These are phyloP conservation scores for Ophiothrix spiculata DNA, from an alignment of 35 echinoderm and acorn worm species.

Conservation along the genomic window DNA sequence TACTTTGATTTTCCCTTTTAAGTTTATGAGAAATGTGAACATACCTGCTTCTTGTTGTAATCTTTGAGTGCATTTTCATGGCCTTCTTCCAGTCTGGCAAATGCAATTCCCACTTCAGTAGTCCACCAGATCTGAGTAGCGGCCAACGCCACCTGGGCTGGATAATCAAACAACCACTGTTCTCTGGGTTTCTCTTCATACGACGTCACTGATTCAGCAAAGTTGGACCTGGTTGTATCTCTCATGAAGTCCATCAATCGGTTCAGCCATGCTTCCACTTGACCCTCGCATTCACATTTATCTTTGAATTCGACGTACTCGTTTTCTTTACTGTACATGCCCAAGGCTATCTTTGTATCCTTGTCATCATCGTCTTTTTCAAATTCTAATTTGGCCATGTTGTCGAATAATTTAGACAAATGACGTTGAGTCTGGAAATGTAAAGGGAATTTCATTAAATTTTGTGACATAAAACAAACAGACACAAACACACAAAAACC, in stretches of 20 bases:
- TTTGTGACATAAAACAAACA: too few species aligned
- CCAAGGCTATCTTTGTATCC: constrained; percentile 81
- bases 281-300: constrained; percentile 80
- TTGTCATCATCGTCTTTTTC: constrained; percentile 67
- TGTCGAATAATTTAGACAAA: constrained; percentile 97
- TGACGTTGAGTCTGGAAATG: constrained; percentile 79
- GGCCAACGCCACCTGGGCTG: constrained; percentile 92
- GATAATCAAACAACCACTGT: constrained; percentile 95
- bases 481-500: too few species aligned
- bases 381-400: constrained; percentile 93
- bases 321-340: constrained; percentile 99
- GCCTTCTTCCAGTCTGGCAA: constrained; percentile 89
- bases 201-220: constrained; percentile 68
- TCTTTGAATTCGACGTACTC: constrained; percentile 90
- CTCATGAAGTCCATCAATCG: constrained; percentile 86
- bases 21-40: background rate
- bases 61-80: constrained; percentile 98
- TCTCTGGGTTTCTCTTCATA: constrained; percentile 97
- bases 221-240: constrained; percentile 49
- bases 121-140: constrained; percentile 98
- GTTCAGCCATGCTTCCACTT: constrained; percentile 97
- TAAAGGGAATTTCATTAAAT: too few species aligned
- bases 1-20: background rate
- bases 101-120: constrained; percentile 89
- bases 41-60: constrained; percentile 97